Base-by-base conservation (phyloP, 1,140 invertebrate species). In the Listronotus oregonensis region DNA sequence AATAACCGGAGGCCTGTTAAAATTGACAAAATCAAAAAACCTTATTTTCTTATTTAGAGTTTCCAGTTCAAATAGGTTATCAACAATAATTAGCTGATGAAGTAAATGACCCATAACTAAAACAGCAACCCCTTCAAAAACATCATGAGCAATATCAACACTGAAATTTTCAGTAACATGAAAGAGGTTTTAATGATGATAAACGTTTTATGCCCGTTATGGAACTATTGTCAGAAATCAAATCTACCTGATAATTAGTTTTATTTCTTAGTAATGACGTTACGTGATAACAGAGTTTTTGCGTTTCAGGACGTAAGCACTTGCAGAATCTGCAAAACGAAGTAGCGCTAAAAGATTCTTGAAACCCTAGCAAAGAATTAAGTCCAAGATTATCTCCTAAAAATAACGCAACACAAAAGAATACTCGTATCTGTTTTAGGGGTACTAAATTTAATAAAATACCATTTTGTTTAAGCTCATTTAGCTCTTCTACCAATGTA, bases 401-500 rank as follows among this genome's bases (percentile, higher is more conserved):
- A n/a, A 52, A 10, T 52, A 14, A 42, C 21, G 7, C 50, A 31
- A 17, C 21, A 40, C 11, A 43, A 62, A 40, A 51, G 40, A 18
- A 8, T 32, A 31, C 42, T 17, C 15, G 12, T 17, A 21, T 17
- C 40, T 40, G 18, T 40, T 52, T 52, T 9, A 32, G 34, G 1
- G 10, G 10, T 11, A 52, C 5, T n/a, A 5, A 27, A 27, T 27
- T 43, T 42, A 62, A 21, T 6, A 34, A 17, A 27, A 62, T 43
- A 40, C 50, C 59, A 9, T 51, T 10, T 14, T 39, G 34, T 40
- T 42, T 6, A 7, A 62, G 40, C 4, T 47, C 6, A n/a, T 52
- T 62, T 18, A 52, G 11, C 18, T 62, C 59, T 15, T 43, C 12
- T n/a, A 62, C 37, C n/a, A 62, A 12, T 62, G 31, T 42, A 6